Evolutionary conservation across 2,888 invertebrate genomes (phyloP), one percentile per base, ranked within the genome.

Genomic region (Junonia oenone): DNA sequence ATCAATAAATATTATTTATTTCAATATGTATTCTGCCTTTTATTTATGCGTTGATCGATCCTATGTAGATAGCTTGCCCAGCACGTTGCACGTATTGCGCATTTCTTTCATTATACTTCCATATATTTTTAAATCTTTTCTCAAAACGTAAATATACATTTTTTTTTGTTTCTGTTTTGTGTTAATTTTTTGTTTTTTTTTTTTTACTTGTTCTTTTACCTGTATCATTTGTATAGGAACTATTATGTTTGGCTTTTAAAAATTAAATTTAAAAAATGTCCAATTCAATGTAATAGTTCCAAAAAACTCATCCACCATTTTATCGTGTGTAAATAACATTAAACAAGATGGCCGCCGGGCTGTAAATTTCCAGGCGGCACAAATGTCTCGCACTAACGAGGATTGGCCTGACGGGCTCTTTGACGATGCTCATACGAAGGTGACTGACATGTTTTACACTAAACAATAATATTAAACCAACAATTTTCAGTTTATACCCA

Each of bases 391-490:
- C 78, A 79, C 81, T 89, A 87, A 84, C 81, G 85, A 72, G 71
- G 87, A 83, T 76, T 82, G 83, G 79, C 82, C 83, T 71, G 86
- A 83, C 75, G 85, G 83, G 76, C 79, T 74, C 69, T 79, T 72
- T 78, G 89, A 88, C 76, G 89, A 89, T 80, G 78, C 78, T 70
- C 85, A 87, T 70, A 86, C 88, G 48, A 88, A 90, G 89, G 89
- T 90, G 88, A 90, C 68, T 81, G 71, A 74, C 64, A 66, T 64
- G 46, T 59, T 69, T 70, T 73, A 65, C 63, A 68, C 64, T 61
- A 57, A 59, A 61, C 47, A 54, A 52, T 55, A 13, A 58, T 31
- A 55, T 22, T 51, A 52, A 56, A 43, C n/a, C 26, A 43, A 53
- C 50, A 26, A 48, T 55, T 59, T 62, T 64, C 50, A 61, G 56